Evolutionary conservation across 2,888 invertebrate genomes (phyloP).

Genomic region (Cheilosia pagana): DNA sequence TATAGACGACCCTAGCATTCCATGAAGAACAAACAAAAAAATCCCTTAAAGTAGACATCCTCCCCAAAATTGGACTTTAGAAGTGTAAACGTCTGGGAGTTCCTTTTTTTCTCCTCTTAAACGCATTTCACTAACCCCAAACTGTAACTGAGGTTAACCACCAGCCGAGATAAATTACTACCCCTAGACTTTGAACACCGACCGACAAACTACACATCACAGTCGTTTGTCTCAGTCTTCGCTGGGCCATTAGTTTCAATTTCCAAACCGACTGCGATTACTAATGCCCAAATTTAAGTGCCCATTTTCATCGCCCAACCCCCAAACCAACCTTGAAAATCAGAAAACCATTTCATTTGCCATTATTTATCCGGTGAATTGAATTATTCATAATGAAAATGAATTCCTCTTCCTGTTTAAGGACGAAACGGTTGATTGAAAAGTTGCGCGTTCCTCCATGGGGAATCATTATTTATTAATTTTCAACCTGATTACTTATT

Average conservation of each 20-base stretch:
- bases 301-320: not conserved
- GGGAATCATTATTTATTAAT: constrained; percentile 7
- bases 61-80: no score
- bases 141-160: constrained; percentile 41
- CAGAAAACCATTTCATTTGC: not conserved
- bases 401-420: constrained; percentile 1
- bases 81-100: no score
- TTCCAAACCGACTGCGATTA: constrained; percentile 18
- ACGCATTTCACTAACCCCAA: not conserved
- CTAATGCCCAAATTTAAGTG: not conserved
- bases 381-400: constrained; percentile 38
- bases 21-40: no score
- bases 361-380: not conserved
- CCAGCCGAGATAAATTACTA: not conserved
- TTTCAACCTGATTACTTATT: constrained; percentile 14
- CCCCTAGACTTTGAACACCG: not conserved
- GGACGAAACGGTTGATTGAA: constrained; percentile 11
- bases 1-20: no score
- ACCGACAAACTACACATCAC: constrained; percentile 21
- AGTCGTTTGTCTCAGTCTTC: not conserved
- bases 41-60: no score
- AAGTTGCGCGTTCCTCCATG: constrained; percentile 8
- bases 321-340: not conserved
- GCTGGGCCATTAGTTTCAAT: constrained; percentile 20
- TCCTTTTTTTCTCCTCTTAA: no score